A percentile compares a stretch with the other conserved stretches of the same genome.
Evolutionary conservation across 2,797 vertebrate genomes (phyloP).

Genomic region (Poecilia picta): DNA sequence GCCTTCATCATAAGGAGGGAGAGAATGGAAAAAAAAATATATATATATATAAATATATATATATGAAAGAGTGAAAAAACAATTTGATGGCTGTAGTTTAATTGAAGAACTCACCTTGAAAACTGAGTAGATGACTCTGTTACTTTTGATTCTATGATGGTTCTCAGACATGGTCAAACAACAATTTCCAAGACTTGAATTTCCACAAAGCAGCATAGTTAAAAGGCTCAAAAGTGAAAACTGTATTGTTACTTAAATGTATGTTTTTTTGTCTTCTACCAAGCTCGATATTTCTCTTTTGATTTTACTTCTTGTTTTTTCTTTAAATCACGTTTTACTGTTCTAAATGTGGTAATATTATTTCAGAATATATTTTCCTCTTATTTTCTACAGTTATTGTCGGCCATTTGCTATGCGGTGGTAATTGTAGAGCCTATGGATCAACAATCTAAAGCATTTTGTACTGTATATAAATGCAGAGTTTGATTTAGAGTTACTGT

Average conservation of each 20-base stretch:
- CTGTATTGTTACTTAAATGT: slow-evolving; percentile 71
- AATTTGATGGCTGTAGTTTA: slow-evolving; percentile 44
- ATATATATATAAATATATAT: too few species aligned
- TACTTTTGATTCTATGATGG: slow-evolving; percentile 68
- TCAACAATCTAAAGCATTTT: slow-evolving; percentile 57
- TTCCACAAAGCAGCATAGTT: slow-evolving; percentile 52
- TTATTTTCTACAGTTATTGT: slow-evolving; percentile 46
- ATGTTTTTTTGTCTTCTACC: slow-evolving; percentile 66
- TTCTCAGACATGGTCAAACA: slow-evolving; percentile 58
- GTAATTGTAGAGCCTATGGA: slow-evolving; percentile 49
- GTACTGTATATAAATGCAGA: slow-evolving; percentile 73
- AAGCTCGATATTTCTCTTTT: slow-evolving; percentile 50
- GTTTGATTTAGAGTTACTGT: slow-evolving; percentile 61
- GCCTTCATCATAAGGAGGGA: slow-evolving; percentile 76
- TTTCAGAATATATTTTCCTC: slow-evolving; percentile 14
- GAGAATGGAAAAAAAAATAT: slow-evolving; percentile 14
- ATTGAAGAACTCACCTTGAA: slow-evolving; percentile 63
- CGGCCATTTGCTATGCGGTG: slow-evolving; percentile 42
- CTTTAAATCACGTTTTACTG: slow-evolving; percentile 45
- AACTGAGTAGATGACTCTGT: slow-evolving; percentile 58
- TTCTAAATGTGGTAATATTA: slow-evolving; percentile 52
- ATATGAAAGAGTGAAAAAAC: slow-evolving; percentile 22
- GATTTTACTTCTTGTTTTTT: slow-evolving; percentile 39
- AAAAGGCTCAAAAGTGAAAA: slow-evolving; percentile 54
- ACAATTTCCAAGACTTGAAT: slow-evolving; percentile 47